Percentiles rank a stretch among this genome's conserved stretches.
These are phyloP conservation scores for Furcifer pardalis DNA, from an alignment of 2,797 vertebrate species.

Conservation along the genomic window DNA sequence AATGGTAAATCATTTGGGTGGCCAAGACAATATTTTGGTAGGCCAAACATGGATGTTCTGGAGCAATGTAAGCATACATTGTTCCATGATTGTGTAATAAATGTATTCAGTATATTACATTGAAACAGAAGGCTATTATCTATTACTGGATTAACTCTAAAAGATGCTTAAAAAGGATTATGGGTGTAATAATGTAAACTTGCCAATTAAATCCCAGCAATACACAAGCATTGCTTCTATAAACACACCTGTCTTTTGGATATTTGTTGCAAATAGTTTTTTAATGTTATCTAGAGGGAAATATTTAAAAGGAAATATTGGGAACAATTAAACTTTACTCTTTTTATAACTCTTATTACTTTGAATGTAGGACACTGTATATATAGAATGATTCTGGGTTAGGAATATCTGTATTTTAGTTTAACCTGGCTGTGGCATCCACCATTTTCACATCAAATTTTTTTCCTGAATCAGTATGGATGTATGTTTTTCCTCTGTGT, in stretches of 20 bases:
- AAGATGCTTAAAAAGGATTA: conserved; percentile 42
- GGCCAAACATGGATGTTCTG: conserved; percentile 26
- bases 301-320: not conserved
- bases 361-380: conserved; percentile 34
- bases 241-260: not conserved
- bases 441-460: conserved; percentile 30
- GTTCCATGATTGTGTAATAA: too few species aligned
- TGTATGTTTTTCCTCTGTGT: not conserved
- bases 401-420: conserved; percentile 55
- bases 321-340: conserved; percentile 15
- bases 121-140: conserved; percentile 37
- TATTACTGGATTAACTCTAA: not conserved
- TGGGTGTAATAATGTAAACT: not conserved
- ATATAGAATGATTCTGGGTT: conserved; percentile 45
- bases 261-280: not conserved
- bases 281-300: not conserved
- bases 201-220: not conserved
- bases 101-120: too few species aligned
- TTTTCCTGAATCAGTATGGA: conserved; percentile 48
- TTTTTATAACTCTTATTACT: not conserved
- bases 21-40: conserved; percentile 15
- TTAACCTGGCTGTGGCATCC: conserved; percentile 39
- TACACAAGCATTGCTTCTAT: not conserved
- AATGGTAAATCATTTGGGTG: conserved; percentile 23
- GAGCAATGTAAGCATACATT: conserved; percentile 30